Evolutionary conservation across 1,140 invertebrate species (phyloP).

Genomic region (Drosophila sturtevanti): DNA sequence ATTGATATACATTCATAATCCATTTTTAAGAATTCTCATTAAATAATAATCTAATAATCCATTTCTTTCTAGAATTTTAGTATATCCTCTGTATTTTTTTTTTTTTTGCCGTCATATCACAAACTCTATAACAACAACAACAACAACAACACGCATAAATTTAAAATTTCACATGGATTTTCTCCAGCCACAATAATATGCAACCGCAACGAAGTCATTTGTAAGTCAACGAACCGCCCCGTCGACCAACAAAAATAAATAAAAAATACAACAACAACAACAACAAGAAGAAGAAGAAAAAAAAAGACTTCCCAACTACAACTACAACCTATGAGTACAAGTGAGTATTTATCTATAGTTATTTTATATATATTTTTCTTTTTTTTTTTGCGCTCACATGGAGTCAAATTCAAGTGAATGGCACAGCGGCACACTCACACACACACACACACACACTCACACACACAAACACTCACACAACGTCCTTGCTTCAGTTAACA

Average conservation of each 20-base stretch:
- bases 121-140: too few relatives aligned
- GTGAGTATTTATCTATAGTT: constrained; percentile 51
- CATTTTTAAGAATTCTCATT: too few relatives aligned
- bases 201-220: constrained; percentile 39
- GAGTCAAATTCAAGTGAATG: constrained; percentile 46
- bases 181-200: constrained; percentile 20
- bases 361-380: constrained; percentile 43
- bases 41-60: too few relatives aligned
- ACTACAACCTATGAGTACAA: background rate
- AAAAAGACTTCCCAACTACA: background rate
- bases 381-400: constrained; percentile 41
- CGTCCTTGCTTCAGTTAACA: constrained; percentile 74
- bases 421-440: constrained; percentile 45
- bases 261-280: constrained; percentile 3
- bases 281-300: background rate
- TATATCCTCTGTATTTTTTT: too few relatives aligned
- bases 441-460: constrained; percentile 15
- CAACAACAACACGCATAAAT: too few relatives aligned
- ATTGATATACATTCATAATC: too few relatives aligned
- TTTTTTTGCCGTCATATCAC: too few relatives aligned
- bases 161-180: background rate
- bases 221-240: constrained; percentile 68
- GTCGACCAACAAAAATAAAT: constrained; percentile 7
- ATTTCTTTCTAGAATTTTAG: too few relatives aligned
- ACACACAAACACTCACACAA: constrained; percentile 22